Evolutionary conservation across 2,888 invertebrate species (phyloP).

Genomic region (Drosophila falleni): DNA sequence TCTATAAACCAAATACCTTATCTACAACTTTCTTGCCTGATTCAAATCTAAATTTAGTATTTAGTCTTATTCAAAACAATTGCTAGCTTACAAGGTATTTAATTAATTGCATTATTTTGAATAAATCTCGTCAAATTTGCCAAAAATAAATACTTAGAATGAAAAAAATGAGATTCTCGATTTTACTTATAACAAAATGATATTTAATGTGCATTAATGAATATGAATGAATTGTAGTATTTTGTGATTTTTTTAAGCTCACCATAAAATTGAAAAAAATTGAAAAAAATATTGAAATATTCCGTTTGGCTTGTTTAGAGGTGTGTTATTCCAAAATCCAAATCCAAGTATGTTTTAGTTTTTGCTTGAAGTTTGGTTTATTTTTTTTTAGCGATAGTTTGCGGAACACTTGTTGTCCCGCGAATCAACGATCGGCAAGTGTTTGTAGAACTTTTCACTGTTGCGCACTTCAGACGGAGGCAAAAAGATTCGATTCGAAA

Average conservation of each 20-base stretch:
- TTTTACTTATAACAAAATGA: background rate
- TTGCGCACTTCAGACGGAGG: conserved; percentile 41
- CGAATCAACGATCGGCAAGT: conserved; percentile 63
- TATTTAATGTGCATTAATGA: background rate
- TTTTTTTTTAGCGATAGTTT: conserved; percentile 13
- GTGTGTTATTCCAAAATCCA: conserved; percentile 37
- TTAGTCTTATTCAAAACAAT: background rate
- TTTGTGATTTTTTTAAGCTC: conserved; percentile 23
- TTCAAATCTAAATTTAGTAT: too few species aligned
- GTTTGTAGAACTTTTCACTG: conserved; percentile 63
- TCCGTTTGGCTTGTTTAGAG: conserved; percentile 1
- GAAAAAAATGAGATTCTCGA: background rate
- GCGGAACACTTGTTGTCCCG: conserved; percentile 61
- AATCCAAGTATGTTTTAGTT: conserved; percentile 10
- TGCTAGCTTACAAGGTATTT: background rate
- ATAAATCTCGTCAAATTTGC: conserved; percentile 1
- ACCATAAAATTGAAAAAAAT: conserved; percentile 61
- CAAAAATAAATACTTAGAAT: background rate
- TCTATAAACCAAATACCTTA: background rate
- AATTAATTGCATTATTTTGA: conserved; percentile 2
- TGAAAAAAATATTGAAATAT: conserved; percentile 27
- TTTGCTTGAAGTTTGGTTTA: conserved; percentile 11
- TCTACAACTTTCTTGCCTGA: too few species aligned
- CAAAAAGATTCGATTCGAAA: conserved; percentile 6
- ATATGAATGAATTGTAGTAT: background rate